phyloP scores from a whole-genome alignment of 2,888 invertebrate species.

The Frankliniella intonsa region DNA sequence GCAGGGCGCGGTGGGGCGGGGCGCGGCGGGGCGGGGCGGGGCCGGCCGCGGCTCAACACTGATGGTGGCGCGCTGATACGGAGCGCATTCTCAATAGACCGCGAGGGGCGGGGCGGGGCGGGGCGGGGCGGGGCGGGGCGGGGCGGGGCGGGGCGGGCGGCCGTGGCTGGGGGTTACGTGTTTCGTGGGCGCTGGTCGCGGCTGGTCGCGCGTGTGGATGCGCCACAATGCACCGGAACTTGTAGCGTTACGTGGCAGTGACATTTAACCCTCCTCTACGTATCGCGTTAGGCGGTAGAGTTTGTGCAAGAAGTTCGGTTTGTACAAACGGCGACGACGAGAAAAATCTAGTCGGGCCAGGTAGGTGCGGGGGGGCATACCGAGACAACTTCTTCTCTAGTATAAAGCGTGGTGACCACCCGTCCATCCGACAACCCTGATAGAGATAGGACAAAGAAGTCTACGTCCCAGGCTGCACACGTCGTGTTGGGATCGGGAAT shows the following conservation, averaged over 20 bases:
- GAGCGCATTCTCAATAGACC: constrained; percentile 17
- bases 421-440: not conserved
- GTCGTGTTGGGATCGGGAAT: too few relatives aligned
- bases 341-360: not conserved
- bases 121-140: too few relatives aligned
- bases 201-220: not conserved
- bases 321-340: not conserved
- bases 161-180: not conserved
- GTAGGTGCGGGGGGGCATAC: not conserved
- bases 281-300: not conserved
- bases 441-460: too few relatives aligned
- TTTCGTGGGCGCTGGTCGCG: not conserved
- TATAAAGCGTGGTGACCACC: not conserved
- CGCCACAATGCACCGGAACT: constrained; percentile 19
- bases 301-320: not conserved
- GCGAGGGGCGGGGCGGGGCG: not conserved
- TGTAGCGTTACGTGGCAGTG: constrained; percentile 5
- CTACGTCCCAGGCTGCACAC: too few relatives aligned
- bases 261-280: constrained; percentile 5
- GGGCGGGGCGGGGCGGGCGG: not conserved
- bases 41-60: not conserved
- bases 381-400: not conserved
- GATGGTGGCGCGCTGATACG: not conserved
- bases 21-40: not conserved
- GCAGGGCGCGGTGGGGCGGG: not conserved